Evolutionary conservation across 2,113 vertebrate genomes (phyloP).

Genomic region (Paramisgurnus dabryanus): DNA sequence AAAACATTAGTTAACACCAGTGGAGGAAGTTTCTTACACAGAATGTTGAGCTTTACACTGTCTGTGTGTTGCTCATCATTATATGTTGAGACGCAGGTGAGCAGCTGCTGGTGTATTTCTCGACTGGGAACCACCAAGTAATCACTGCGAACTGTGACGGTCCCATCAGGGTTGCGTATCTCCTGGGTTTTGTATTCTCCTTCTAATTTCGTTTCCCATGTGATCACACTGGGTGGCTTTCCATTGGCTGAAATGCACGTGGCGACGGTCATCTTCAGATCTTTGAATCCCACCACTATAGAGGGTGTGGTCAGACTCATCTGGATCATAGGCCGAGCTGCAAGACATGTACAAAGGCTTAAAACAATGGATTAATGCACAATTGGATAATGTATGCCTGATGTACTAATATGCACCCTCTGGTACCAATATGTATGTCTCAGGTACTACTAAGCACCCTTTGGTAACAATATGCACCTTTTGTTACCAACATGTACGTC

Average conservation of each 20-base stretch:
- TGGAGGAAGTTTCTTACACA: constrained; percentile 78
- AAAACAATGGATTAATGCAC: background rate
- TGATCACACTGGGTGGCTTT: constrained; percentile 82
- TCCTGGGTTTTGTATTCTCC: constrained; percentile 86
- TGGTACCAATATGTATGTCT: too few species aligned
- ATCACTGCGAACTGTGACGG: constrained; percentile 89
- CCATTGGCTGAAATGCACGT: constrained; percentile 87
- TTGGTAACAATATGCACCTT: too few species aligned
- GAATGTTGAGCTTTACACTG: constrained; percentile 88
- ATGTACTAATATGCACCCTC: too few species aligned
- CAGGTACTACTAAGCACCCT: too few species aligned
- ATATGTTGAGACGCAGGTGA: constrained; percentile 89
- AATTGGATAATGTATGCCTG: background rate
- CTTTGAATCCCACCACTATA: constrained; percentile 82
- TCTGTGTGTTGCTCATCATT: constrained; percentile 85
- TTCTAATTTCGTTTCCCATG: constrained; percentile 90
- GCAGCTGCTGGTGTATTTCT: constrained; percentile 84
- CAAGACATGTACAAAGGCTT: constrained; percentile 12
- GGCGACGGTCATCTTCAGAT: constrained; percentile 87
- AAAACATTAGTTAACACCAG: too few species aligned
- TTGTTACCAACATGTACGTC: too few species aligned
- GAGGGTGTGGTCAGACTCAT: constrained; percentile 84
- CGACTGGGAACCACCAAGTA: constrained; percentile 87
- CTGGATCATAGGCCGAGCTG: constrained; percentile 88
- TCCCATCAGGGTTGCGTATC: constrained; percentile 87